Evolutionary conservation across 53 echinoderm and acorn worm genomes (phyloP), one percentile per base, ranked within the genome.

Genomic region (Holothuria scabra): DNA sequence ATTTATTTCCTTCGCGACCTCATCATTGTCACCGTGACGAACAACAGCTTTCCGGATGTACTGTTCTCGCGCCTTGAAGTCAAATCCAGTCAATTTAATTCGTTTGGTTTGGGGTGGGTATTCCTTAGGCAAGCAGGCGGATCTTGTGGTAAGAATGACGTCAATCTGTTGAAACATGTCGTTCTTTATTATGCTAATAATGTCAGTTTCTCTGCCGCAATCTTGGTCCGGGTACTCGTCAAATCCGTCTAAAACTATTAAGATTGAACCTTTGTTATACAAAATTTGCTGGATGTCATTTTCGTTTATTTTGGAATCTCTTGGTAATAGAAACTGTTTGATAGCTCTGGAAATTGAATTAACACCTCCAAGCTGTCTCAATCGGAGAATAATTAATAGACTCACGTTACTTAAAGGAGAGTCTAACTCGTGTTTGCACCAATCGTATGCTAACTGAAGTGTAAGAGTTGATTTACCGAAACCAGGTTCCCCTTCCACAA

Each of bases 151-250:
- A 21, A 68, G 37, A 18, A 68, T 68, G 32, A 68, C 69, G 69
- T 32, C 38, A 34, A 34, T 21, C 12, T 68, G 35, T 12, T 68
- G 69, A 14, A 29, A 68, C 69, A 68, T 68, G 22, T 68, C 38
- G 21, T 68, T 68, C 30, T 8, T 68, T 4, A 68, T 29, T 30
- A 68, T 68, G 69, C 38, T 34, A 21, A 37, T 37, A 22, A 68
- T 11, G 69, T 68, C 69, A 13, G 69, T 22, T 32, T 68, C 44
- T 4, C 3, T 33, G 9, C 69, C 52, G 52, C 52, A 14, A 20
- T 72, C 72, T 22, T 72, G 44, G 16, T 72, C 72, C 3, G 72
- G 72, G 13, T 72, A 72, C 72, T 72, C 72, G 48, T 72, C 72
- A 23, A 44, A 72, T 72, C 72, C 72, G 37, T 72, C 72, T 49